A percentile compares a stretch with the other conserved stretches of the same genome.
Conservation (phyloP, 2,888 invertebrate genomes). For the Neoitamus cyanurus region DNA sequence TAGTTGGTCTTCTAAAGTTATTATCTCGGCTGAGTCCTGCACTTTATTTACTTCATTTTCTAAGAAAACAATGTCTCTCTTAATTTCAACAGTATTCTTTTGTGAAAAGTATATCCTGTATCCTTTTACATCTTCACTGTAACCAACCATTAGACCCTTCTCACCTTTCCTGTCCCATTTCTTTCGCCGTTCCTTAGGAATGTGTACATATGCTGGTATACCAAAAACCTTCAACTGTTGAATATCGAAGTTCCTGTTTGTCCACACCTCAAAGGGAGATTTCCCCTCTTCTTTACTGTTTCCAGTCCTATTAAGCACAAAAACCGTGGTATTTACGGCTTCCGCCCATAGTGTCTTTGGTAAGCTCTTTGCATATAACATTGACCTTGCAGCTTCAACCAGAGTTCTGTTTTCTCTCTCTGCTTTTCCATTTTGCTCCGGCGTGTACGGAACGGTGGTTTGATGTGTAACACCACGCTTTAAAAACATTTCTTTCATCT, state of each 20-base stretch:
- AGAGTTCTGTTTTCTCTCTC: conserved; percentile 52
- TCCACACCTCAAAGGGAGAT: not conserved
- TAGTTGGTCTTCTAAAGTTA: no score
- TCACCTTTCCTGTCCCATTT: not conserved
- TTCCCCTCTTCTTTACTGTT: conserved; percentile 27
- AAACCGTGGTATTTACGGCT: conserved; percentile 52
- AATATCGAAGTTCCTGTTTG: not conserved
- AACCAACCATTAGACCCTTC: not conserved
- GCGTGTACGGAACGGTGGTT: conserved; percentile 47
- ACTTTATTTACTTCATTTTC: not conserved
- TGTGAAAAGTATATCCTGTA: not conserved
- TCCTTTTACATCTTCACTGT: not conserved
- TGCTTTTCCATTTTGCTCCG: conserved; percentile 54
- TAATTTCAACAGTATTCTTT: not conserved
- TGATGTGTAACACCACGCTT: no score
- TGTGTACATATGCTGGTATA: not conserved
- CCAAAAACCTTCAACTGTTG: not conserved
- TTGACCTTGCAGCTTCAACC: conserved; percentile 53
- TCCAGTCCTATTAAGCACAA: conserved; percentile 53
- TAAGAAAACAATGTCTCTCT: not conserved
- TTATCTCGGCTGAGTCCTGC: no score
- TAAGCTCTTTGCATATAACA: conserved; percentile 48
- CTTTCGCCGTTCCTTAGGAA: not conserved
- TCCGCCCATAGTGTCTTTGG: conserved; percentile 53
- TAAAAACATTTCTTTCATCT: no score